phyloP scores from a whole-genome alignment of 2,888 invertebrate genomes.

The Phengaris alcon region DNA sequence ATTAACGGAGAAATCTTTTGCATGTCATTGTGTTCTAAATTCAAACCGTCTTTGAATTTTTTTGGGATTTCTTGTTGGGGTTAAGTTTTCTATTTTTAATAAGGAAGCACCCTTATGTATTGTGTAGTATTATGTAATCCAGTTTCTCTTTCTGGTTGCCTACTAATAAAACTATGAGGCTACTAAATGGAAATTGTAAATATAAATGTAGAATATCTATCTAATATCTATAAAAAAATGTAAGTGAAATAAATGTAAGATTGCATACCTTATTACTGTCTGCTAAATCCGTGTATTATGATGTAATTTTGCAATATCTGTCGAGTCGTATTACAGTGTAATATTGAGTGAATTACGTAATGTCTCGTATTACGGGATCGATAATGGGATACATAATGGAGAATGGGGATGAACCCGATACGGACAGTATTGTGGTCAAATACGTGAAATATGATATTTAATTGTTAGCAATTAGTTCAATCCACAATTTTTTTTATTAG shows the following conservation, averaged over 20 bases:
- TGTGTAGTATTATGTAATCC: too few species aligned
- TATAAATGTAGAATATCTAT: too few species aligned
- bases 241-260: neutral
- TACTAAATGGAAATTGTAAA: too few species aligned
- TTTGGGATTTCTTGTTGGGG: too few species aligned
- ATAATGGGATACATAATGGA: neutral
- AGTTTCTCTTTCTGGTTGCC: too few species aligned
- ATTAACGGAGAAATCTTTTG: neutral
- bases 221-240: neutral
- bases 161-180: too few species aligned
- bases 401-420: slow-evolving; percentile 2
- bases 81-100: too few species aligned
- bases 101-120: too few species aligned
- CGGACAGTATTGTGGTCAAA: slow-evolving; percentile 26
- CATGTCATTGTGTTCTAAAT: slow-evolving; percentile 14
- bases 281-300: neutral
- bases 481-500: neutral
- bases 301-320: slow-evolving; percentile 13
- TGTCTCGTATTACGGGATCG: slow-evolving; percentile 10
- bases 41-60: neutral
- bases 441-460: slow-evolving; percentile 9
- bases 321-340: slow-evolving; percentile 18
- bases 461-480: slow-evolving; percentile 20
- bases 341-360: slow-evolving; percentile 24
- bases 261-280: neutral